Evolutionary conservation across 2,888 invertebrate genomes (phyloP), one percentile per base, ranked within the genome.

Genomic region (Pterostichus niger): DNA sequence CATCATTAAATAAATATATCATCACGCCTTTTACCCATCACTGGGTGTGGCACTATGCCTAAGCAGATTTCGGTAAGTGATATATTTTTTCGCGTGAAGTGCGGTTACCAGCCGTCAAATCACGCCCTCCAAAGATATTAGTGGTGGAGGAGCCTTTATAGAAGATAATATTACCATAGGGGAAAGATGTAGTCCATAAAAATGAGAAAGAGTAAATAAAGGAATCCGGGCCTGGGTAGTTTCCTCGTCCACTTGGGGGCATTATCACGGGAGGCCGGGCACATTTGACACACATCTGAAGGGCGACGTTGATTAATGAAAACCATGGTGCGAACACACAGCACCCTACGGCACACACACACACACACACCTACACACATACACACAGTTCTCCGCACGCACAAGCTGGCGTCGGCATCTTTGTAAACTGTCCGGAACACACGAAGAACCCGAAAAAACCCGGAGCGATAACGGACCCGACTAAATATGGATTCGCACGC

Each of bases 211-310:
- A 40, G 40, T 40, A 40, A 40, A 40, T 40, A 40, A 9, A 40
- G 0, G 40, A 40, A 40, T 40, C 40, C 6, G 40, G 40, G 40
- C 46, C 71, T 15, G 11, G 71, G 11, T 33, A 59, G 24, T 35
- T 6, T 68, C 44, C 44, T 13, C 71, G 40, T 24, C 49, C 10
- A 49, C 80, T 11, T 46, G 31, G 35, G 15, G 24, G 40, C 84
- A 85, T 85, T 85, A 85, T 85, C 85, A 84, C 83, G 71, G 35
- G 52, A 83, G 52, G 76, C 78, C 54, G 84, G 84, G 83, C 84
- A 84, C 84, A 85, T 85, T 85, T 85, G 84, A 84, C 83, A 85
- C 84, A 84, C 84, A 85, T 84, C 84, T 83, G 77, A 81, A 73
- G 59, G 54, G 52, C 64, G 85, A 85, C 85, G 84, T 84, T 85